Evolutionary conservation across 2,113 vertebrate species (phyloP).

Genomic region (Hemichromis elongatus): DNA sequence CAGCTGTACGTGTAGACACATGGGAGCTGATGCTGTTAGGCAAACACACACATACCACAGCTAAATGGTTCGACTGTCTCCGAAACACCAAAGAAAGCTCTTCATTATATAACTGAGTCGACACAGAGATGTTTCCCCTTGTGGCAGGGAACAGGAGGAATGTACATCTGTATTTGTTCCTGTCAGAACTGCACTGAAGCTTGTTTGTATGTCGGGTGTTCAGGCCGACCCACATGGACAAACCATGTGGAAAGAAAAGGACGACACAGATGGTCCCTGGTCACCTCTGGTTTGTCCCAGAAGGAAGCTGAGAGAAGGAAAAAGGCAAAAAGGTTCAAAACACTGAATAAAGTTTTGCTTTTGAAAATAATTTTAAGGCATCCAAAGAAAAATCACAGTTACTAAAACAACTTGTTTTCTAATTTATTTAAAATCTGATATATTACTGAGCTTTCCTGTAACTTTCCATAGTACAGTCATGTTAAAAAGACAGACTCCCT

Average conservation of each 20-base stretch:
- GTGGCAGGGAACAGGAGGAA: constrained; percentile 23
- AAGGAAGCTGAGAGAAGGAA: neutral
- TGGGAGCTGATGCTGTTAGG: neutral
- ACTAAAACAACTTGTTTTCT: fast-evolving
- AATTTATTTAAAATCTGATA: neutral
- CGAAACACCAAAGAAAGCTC: neutral
- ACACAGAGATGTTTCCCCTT: neutral
- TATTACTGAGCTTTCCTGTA: neutral
- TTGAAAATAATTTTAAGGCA: neutral
- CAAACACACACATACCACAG: neutral
- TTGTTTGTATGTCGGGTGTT: neutral
- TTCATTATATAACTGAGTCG: neutral
- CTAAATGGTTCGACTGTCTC: neutral
- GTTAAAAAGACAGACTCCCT: fast-evolving
- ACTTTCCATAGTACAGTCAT: neutral
- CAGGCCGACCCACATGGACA: neutral
- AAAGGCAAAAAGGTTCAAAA: neutral
- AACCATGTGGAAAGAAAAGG: neutral
- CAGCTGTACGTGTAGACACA: neutral
- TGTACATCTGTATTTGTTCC: constrained; percentile 41
- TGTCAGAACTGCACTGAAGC: neutral
- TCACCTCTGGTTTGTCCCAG: neutral
- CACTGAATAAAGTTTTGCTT: neutral
- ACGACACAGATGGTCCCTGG: neutral
- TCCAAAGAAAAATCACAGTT: fast-evolving